Conservation (phyloP, 1,140 invertebrate species). For the Sminthurinus signatus region DNA sequence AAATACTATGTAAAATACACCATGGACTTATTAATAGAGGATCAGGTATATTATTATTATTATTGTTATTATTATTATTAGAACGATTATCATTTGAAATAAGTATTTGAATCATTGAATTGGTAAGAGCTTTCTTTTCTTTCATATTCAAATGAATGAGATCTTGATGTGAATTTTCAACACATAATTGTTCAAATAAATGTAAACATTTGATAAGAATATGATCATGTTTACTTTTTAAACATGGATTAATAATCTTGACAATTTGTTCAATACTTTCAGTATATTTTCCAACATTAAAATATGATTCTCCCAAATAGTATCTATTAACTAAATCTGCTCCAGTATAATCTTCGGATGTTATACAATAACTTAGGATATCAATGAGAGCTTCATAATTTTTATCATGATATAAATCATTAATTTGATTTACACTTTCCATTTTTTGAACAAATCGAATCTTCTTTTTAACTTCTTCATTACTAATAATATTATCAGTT, state of each 20-base stretch:
- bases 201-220: slow-evolving; percentile 8
- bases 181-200: slow-evolving; percentile 25
- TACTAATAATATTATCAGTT: slow-evolving; percentile 22
- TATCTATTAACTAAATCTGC: slow-evolving; percentile 17
- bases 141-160: background rate
- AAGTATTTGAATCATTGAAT: slow-evolving; percentile 20
- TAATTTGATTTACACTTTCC: slow-evolving; percentile 25
- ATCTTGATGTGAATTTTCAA: background rate
- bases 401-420: slow-evolving; percentile 21
- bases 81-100: slow-evolving; percentile 19
- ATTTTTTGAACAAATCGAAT: slow-evolving; percentile 15
- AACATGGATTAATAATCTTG: slow-evolving; percentile 14
- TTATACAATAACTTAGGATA: slow-evolving; percentile 26
- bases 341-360: slow-evolving; percentile 14
- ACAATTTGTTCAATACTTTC: slow-evolving; percentile 26
- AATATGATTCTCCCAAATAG: slow-evolving; percentile 29
- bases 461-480: slow-evolving; percentile 27
- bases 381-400: slow-evolving; percentile 29
- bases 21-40: slow-evolving; percentile 23
- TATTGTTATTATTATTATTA: too few relatives aligned
- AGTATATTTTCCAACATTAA: slow-evolving; percentile 4
- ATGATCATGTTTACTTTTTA: slow-evolving; percentile 6
- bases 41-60: background rate
- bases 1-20: slow-evolving; percentile 34
- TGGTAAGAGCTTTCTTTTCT: slow-evolving; percentile 5